These are phyloP conservation scores for Platysternon megacephalum DNA, from an alignment of 2,113 vertebrate species.

Conservation along the genomic window DNA sequence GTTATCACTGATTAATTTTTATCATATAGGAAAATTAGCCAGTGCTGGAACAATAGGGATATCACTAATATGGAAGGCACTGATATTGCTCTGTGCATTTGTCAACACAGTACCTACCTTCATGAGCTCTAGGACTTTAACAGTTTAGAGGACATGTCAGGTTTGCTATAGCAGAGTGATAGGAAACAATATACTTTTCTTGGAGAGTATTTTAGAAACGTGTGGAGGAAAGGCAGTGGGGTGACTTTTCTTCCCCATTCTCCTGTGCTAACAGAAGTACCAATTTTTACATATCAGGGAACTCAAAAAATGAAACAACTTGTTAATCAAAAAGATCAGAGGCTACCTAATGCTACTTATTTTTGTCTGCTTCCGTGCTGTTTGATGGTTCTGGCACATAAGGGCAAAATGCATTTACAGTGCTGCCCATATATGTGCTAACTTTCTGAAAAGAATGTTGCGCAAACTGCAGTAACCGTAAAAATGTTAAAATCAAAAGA, in stretches of 20 bases:
- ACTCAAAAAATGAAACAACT: neutral
- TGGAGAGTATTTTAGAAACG: neutral
- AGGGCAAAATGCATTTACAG: neutral
- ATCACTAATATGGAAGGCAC: neutral
- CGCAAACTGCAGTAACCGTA: accelerated
- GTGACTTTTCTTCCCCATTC: neutral
- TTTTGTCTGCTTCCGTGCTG: neutral
- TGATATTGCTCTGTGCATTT: neutral
- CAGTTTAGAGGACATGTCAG: accelerated
- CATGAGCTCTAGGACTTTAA: accelerated
- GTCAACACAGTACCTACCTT: accelerated
- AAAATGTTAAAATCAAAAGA: neutral
- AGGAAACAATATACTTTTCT: neutral
- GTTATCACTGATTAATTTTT: neutral
- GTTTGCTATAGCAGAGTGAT: neutral
- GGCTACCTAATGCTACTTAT: too few relatives aligned
- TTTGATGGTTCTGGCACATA: neutral
- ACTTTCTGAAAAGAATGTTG: neutral
- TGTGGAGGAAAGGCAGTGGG: neutral
- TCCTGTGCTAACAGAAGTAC: neutral
- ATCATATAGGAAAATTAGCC: neutral
- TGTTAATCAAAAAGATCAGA: neutral
- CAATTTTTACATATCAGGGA: neutral
- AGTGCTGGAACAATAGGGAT: neutral
- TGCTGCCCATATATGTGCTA: neutral